Base-by-base conservation (phyloP, 2,113 vertebrate genomes). In the Laterallus jamaicensis region DNA sequence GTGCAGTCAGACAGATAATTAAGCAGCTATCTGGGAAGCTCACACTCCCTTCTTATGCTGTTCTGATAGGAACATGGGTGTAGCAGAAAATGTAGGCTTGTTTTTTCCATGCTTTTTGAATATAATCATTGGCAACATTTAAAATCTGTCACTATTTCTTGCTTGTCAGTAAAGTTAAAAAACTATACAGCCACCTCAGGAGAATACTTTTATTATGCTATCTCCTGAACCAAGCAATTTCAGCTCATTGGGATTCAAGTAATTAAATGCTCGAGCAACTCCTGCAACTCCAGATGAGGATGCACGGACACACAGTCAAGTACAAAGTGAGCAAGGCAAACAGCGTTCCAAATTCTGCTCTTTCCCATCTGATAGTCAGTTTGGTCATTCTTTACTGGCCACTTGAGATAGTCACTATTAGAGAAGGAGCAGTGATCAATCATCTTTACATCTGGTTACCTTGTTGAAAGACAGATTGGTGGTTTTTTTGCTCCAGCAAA, bases 211-310 rank as follows among this genome's bases (percentile, higher is more conserved):
- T 92, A 95, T 94, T 95, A 82, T 82, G 60, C 69, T 86, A 3
- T 84, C 82, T 89, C 81, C 81, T 85, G 68, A 93, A 90, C 92
- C 86, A 92, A 88, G 78, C 59, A 91, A 85, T 85, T 92, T 90
- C 91, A 90, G 42, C 68, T 97, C 88, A 93, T 83, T 95, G 81
- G 54, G 84, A 95, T 92, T 96, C 83, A 82, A 87, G 86, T 14
- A 97, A 95, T 97, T 96, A 97, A 92, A 96, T 97, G 92, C 92
- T 94, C 2, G 56, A 97, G 73, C 88, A 93, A 84, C 16, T 49
- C 8, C 55, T 86, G 81, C 76, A 83, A 92, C 71, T 84, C 86
- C 22, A 67, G 87, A 67, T 0, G 0, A 71, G 93, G 76, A 86
- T 0, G 19, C 62, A 58, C 73, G 86, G 95, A 39, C 58, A 71